Conservation (phyloP, 2,888 invertebrate genomes). For the Conomelus anceps region DNA sequence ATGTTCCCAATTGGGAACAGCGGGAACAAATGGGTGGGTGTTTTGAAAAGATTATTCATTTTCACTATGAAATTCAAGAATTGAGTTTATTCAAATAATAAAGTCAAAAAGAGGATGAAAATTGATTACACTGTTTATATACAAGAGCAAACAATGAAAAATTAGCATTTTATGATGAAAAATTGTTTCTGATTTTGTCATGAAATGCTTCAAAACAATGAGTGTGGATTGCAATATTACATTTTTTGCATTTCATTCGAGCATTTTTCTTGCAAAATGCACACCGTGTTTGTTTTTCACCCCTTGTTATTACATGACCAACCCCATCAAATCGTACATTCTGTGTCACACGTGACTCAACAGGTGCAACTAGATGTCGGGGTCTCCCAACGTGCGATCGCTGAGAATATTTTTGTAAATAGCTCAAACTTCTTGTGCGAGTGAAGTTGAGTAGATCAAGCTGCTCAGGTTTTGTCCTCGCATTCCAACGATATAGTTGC, state of each 20-base stretch:
- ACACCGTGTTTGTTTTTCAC: background rate
- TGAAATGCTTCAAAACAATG: background rate
- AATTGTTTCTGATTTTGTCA: too few relatives aligned
- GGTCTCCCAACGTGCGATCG: slow-evolving; percentile 1
- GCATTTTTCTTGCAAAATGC: slow-evolving; percentile 8
- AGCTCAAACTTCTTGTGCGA: background rate
- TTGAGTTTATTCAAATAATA: too few relatives aligned
- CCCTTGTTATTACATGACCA: background rate
- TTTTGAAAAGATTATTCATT: too few relatives aligned
- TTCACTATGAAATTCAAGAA: too few relatives aligned
- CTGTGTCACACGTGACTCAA: background rate
- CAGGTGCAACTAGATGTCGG: background rate
- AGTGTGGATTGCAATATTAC: slow-evolving; percentile 6
- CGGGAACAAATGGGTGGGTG: too few relatives aligned
- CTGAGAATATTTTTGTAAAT: slow-evolving; percentile 4
- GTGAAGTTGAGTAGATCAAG: background rate
- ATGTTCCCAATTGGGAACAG: too few relatives aligned
- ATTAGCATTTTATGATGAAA: too few relatives aligned
- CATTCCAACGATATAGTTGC: background rate
- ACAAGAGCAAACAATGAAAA: too few relatives aligned
- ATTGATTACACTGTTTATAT: too few relatives aligned
- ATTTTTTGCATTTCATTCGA: slow-evolving; percentile 5
- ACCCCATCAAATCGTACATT: slow-evolving; percentile 2
- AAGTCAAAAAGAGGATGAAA: too few relatives aligned
- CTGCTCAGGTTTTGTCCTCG: background rate